Evolutionary conservation across 2,113 vertebrate species (phyloP), one percentile per base, ranked within the genome.

Genomic region (Actenoides hombroni): DNA sequence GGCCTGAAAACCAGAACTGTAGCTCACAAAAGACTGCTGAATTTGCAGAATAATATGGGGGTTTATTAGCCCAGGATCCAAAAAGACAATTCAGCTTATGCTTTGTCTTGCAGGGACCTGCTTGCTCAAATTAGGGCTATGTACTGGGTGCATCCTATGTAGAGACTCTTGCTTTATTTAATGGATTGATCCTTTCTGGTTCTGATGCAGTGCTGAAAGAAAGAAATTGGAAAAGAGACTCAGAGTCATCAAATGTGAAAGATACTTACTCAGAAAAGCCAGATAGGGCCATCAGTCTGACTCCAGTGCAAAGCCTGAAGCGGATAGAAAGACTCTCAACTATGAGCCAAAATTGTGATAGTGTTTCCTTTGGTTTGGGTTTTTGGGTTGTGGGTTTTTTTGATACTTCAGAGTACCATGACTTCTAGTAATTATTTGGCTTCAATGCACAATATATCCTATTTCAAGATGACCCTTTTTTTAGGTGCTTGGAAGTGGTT

Each of bases 41-140:
- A 39, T 83, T 86, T 88, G 39, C 25, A 74, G 59, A 95, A 71
- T 60, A 83, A 79, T 75, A 49, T 51, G 63, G 13, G 6, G 1
- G 12, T 87, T 81, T 57, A 37, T 73, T 69, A 73, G 21, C 71
- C 37, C n/a, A 42, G 44, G 14, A 63, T 53, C 71, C 49, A 64
- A 76, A 90, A 76, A 88, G 3, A 10, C 29, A 5, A 2, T 51
- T 74, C 33, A 67, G 54, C n/a, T 61, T 24, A 28, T 0, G 4
- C n/a, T n/a, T 46, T 46, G 17, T 28, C 44, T 35, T 79, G 53
- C 56, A 83, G 40, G 39, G 25, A 82, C 8, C 59, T 51, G 28
- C 37, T 77, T 87, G 49, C 71, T 90, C 0, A 0, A 90, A 39
- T 23, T 39, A 42, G 35, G 54, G 15, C 57, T 16, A 1, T 8